Conservation (phyloP, 2,888 invertebrate species). For the Andrena fulva region DNA sequence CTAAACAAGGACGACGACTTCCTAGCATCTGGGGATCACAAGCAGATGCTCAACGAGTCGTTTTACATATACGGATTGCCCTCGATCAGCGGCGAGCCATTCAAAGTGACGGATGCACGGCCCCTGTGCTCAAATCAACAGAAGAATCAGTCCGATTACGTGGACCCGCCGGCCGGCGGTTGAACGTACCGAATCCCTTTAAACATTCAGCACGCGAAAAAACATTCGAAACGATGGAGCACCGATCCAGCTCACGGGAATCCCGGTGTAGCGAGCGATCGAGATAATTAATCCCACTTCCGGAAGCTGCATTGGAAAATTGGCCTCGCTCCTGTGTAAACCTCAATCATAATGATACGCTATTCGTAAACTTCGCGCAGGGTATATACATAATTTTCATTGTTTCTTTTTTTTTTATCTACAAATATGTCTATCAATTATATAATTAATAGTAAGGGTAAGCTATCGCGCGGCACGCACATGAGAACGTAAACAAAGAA, state of each 20-base stretch:
- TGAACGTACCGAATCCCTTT: slow-evolving; percentile 23
- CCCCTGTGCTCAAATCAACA: slow-evolving; percentile 65
- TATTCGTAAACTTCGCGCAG: slow-evolving; percentile 44
- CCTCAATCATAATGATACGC: slow-evolving; percentile 17
- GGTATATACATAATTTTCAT: slow-evolving; percentile 41
- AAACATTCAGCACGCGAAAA: slow-evolving; percentile 23
- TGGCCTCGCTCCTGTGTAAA: slow-evolving; percentile 27
- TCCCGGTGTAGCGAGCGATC: neutral
- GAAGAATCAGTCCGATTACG: slow-evolving; percentile 26
- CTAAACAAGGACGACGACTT: slow-evolving; percentile 68
- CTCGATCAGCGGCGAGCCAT: slow-evolving; percentile 68
- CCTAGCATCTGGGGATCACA: slow-evolving; percentile 57
- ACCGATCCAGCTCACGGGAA: neutral
- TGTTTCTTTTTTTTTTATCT: slow-evolving; percentile 32
- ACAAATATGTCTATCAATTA: slow-evolving; percentile 42
- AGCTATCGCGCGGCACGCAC: slow-evolving; percentile 10
- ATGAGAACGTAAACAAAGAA: slow-evolving; percentile 16
- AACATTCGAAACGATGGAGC: neutral
- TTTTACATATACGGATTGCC: slow-evolving; percentile 73
- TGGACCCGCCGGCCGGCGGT: slow-evolving; percentile 33
- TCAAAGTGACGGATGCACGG: slow-evolving; percentile 71
- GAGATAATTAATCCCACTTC: neutral
- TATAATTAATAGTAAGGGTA: slow-evolving; percentile 41
- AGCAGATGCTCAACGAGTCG: slow-evolving; percentile 69
- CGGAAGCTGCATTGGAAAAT: neutral